Percentiles rank a stretch among this genome's conserved stretches.
These are phyloP conservation scores for Sitta carolinensis DNA, from an alignment of 2,797 vertebrate genomes.

Conservation along the genomic window DNA sequence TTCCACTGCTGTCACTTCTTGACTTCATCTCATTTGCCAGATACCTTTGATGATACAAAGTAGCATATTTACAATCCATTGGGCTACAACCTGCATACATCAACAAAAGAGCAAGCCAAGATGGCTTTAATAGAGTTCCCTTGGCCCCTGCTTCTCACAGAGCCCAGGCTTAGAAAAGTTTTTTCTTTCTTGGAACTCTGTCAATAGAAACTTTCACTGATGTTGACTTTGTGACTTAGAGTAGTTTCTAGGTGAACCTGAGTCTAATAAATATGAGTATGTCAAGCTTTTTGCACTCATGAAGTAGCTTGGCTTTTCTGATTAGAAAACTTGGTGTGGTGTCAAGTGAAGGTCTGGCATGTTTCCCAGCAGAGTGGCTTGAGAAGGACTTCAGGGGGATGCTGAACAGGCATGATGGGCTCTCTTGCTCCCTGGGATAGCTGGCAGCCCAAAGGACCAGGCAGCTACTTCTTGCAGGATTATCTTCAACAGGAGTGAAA, in stretches of 20 bases:
- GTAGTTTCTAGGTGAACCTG: not conserved
- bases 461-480: not conserved
- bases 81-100: not conserved
- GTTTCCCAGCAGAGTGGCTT: not conserved
- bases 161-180: not conserved
- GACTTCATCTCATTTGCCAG: not conserved
- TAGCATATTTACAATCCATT: not conserved
- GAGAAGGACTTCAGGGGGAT: not conserved
- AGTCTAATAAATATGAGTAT: not conserved
- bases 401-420: fast-evolving
- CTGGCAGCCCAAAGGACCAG: not conserved
- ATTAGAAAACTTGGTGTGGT: not conserved
- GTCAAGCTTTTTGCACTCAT: not conserved
- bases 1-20: not conserved
- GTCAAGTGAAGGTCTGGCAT: not conserved
- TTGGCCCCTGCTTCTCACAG: not conserved
- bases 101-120: not conserved
- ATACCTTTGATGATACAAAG: not conserved
- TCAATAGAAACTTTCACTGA: not conserved
- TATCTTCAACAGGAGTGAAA: not conserved
- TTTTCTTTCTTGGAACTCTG: not conserved
- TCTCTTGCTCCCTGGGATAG: not conserved
- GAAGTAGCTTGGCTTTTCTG: not conserved
- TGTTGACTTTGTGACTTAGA: not conserved
- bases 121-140: not conserved